phyloP scores from a whole-genome alignment of 2,797 vertebrate species.

The Hybognathus amarus region DNA sequence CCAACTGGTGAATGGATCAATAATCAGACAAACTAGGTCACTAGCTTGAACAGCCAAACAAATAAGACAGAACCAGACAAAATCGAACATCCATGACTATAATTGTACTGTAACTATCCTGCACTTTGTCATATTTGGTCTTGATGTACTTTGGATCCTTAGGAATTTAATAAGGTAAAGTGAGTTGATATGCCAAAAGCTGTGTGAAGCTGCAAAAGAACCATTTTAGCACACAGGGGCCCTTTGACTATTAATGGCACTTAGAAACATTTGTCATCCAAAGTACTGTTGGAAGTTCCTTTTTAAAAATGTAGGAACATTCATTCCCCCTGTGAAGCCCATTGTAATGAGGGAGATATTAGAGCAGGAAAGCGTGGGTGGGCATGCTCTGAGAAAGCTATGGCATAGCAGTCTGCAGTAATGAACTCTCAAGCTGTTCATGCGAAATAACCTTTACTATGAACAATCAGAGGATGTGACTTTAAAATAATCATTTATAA shows the following conservation, averaged over 20 bases:
- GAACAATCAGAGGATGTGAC: not conserved
- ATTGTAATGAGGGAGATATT: constrained; percentile 22
- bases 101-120: too few relatives aligned
- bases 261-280: constrained; percentile 32
- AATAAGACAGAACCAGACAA: too few relatives aligned
- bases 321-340: constrained; percentile 7
- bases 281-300: constrained; percentile 11
- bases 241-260: constrained; percentile 11
- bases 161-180: not conserved
- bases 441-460: constrained; percentile 9
- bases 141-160: not conserved
- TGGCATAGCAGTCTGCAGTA: constrained; percentile 6
- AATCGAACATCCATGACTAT: too few relatives aligned
- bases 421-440: constrained; percentile 37
- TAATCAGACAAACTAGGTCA: too few relatives aligned
- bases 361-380: constrained; percentile 6
- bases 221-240: constrained; percentile 8
- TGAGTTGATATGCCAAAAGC: not conserved
- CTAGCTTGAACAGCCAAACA: too few relatives aligned
- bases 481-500: constrained; percentile 11
- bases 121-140: not conserved
- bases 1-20: too few relatives aligned
- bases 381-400: not conserved
- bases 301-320: constrained; percentile 10
- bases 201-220: not conserved